Evolutionary conservation across 1,140 invertebrate species (phyloP).

Genomic region (Scaptodrosophila lebanonensis): DNA sequence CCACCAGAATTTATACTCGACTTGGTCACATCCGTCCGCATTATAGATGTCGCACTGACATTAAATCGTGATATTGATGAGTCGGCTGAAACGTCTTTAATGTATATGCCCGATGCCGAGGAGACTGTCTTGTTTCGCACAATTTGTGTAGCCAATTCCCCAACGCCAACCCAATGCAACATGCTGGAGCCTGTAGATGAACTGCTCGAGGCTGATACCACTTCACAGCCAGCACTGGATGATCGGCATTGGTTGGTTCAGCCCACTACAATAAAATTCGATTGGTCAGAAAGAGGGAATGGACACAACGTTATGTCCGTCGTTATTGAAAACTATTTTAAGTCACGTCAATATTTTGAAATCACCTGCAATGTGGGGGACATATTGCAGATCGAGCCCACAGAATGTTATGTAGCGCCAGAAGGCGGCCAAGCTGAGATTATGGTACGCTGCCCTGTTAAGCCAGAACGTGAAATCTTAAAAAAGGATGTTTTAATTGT

Average conservation of each 20-base stretch:
- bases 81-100: slow-evolving; percentile 49
- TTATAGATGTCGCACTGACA: slow-evolving; percentile 69
- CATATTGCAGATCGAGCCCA: slow-evolving; percentile 46
- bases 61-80: slow-evolving; percentile 69
- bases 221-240: slow-evolving; percentile 25
- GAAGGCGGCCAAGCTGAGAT: slow-evolving; percentile 60
- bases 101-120: slow-evolving; percentile 63
- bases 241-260: slow-evolving; percentile 55
- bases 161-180: slow-evolving; percentile 53
- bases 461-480: slow-evolving; percentile 13
- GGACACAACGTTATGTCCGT: slow-evolving; percentile 10
- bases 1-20: slow-evolving; percentile 63
- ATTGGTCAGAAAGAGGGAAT: slow-evolving; percentile 12
- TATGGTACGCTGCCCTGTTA: slow-evolving; percentile 30
- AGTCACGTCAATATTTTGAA: slow-evolving; percentile 61
- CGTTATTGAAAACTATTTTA: slow-evolving; percentile 53
- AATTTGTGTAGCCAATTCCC: slow-evolving; percentile 56
- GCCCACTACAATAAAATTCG: slow-evolving; percentile 30
- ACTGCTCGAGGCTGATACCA: slow-evolving; percentile 44
- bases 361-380: slow-evolving; percentile 48
- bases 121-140: slow-evolving; percentile 70
- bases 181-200: slow-evolving; percentile 62
- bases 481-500: slow-evolving; percentile 27
- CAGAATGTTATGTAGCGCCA: slow-evolving; percentile 54
- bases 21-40: slow-evolving; percentile 54